phyloP scores from a whole-genome alignment of 2,888 invertebrate genomes.

The Lithophane ornitopus region DNA sequence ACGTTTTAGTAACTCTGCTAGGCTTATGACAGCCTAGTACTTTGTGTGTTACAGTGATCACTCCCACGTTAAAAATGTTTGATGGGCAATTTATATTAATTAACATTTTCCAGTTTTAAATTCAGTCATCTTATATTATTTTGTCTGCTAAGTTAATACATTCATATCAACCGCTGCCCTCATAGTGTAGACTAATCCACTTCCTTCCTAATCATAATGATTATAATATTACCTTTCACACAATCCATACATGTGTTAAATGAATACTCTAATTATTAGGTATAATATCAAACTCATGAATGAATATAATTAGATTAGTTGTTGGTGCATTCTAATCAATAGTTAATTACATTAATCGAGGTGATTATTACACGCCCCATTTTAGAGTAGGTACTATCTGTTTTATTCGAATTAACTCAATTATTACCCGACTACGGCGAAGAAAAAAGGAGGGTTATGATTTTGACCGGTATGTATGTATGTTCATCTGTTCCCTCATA shows the following conservation, averaged over 20 bases:
- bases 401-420: conserved; percentile 28
- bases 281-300: not conserved
- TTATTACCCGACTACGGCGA: not conserved
- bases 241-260: not conserved
- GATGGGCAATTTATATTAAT: not conserved
- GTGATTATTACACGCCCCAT: conserved; percentile 11
- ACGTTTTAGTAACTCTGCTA: conserved; percentile 46
- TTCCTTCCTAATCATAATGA: not conserved
- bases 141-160: not conserved
- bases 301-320: not conserved
- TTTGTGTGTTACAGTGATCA: not conserved
- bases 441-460: too few species aligned
- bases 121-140: not conserved
- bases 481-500: too few species aligned
- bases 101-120: not conserved
- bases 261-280: not conserved
- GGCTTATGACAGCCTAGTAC: conserved; percentile 58
- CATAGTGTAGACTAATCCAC: not conserved
- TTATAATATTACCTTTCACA: not conserved
- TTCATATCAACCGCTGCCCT: too few species aligned
- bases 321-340: conserved; percentile 13
- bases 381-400: not conserved
- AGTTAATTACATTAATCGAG: conserved; percentile 8
- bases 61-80: not conserved
- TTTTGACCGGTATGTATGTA: too few species aligned